Evolutionary conservation across 2,797 vertebrate species (phyloP).

Genomic region (Tenualosa thibaudeaui): DNA sequence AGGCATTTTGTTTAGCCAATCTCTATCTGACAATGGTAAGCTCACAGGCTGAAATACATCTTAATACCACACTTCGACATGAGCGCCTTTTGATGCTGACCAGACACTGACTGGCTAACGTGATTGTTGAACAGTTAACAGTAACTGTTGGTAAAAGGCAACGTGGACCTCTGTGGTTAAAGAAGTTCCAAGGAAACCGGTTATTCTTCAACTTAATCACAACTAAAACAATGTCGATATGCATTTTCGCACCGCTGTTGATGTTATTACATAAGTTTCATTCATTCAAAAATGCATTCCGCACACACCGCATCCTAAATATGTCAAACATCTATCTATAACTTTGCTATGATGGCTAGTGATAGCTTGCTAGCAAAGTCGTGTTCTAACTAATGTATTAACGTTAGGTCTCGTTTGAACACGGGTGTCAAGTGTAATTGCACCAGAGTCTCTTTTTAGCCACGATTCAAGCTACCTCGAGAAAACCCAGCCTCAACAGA

Average conservation of each 20-base stretch:
- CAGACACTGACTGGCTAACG: background rate
- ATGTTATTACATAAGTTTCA: background rate
- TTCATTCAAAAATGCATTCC: background rate
- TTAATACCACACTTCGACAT: background rate
- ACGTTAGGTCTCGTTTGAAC: background rate
- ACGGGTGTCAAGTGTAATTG: background rate
- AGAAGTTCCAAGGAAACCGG: background rate
- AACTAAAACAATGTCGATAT: background rate
- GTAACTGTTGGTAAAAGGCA: too few species aligned
- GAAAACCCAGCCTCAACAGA: background rate
- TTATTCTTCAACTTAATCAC: background rate
- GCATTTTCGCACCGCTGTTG: background rate
- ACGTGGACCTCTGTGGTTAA: too few species aligned
- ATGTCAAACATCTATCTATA: background rate
- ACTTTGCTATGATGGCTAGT: background rate
- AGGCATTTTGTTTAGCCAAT: background rate
- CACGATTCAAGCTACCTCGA: background rate
- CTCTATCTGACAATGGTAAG: background rate
- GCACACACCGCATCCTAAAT: background rate
- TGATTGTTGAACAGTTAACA: too few species aligned
- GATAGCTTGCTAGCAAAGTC: conserved; percentile 9
- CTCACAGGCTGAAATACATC: background rate
- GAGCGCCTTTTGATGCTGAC: background rate
- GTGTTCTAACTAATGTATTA: background rate
- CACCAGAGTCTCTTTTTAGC: background rate